Base-by-base conservation (phyloP, 2,888 invertebrate genomes). In the Lysandra bellargus region DNA sequence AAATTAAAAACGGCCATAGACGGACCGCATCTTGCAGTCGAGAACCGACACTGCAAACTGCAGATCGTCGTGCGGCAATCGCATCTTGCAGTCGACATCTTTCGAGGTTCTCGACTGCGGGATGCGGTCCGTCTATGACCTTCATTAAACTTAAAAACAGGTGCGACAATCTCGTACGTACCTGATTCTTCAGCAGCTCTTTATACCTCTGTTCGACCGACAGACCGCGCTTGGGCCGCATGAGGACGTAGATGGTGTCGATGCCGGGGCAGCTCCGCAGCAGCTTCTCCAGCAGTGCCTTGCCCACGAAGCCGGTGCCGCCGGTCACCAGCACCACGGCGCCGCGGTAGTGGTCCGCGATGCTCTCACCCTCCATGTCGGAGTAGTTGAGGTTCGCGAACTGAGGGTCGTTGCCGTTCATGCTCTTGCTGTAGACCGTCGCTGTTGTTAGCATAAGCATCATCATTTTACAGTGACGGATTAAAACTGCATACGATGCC, bases 261-360 rank as follows among this genome's bases (percentile, higher is more conserved):
- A 99, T 95, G 1, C 96, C 96, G 0, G 97, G 96, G 89, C 98
- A 98, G 79, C 97, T 97, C 86, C 99, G 95, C 37, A 99, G 94
- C 12, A 99, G 94, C 89, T 99, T 99, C 92, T 99, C 99, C 81
- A 99, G 93, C 2, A 99, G 93, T 0, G 98, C 98, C 92, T 99
- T 99, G 57, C 99, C 99, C 78, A 99, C 96, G 89, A 99, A 99
- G n/a, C 99, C 98, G 0, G 89, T 90, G 7, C 95, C 96, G 4
- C 97, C 97, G 33, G 95, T 95, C 64, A 96, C 91, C 64, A 96
- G 85, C 79, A 96, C 88, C 1, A 95, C 90, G 1, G 95, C 88
- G 0, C 93, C 95, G 2, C 95, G 91, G 87, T 95, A 96, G 87
- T 95, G 96, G 83, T 91, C 91, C 0, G 90, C 87, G n/a, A 94